These are phyloP conservation scores for Drosophila fungiperda DNA, from an alignment of 2,888 invertebrate genomes.

Conservation along the genomic window DNA sequence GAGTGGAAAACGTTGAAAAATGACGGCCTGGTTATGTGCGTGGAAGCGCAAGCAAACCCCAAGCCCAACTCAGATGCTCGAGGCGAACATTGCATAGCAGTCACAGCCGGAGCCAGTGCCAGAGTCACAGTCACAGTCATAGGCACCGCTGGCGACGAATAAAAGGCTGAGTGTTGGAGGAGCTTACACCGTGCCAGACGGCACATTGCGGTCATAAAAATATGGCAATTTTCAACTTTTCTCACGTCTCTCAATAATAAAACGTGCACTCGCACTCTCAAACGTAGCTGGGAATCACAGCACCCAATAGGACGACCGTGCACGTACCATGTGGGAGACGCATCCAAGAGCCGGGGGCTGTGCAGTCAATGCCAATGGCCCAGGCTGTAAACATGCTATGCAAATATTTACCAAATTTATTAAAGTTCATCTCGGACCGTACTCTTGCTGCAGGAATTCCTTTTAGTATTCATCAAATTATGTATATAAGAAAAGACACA, in stretches of 20 bases:
- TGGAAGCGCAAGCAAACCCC: constrained; percentile 37
- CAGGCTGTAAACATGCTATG: constrained; percentile 66
- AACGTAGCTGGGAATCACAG: constrained; percentile 59
- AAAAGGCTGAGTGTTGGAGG: not conserved
- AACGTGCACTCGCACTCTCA: constrained; percentile 67
- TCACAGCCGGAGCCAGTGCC: constrained; percentile 6
- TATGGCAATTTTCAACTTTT: constrained; percentile 73
- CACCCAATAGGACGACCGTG: constrained; percentile 55
- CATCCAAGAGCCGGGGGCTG: constrained; percentile 15
- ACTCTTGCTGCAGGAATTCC: constrained; percentile 20
- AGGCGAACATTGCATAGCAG: constrained; percentile 47
- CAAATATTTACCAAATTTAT: constrained; percentile 73
- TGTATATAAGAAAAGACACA: constrained; percentile 11
- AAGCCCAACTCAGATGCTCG: constrained; percentile 17
- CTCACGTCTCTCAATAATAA: constrained; percentile 72
- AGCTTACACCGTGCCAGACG: constrained; percentile 49
- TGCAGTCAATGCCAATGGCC: constrained; percentile 50
- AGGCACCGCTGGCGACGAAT: not conserved
- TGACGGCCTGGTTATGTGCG: constrained; percentile 65
- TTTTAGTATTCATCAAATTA: constrained; percentile 45
- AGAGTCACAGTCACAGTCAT: not conserved
- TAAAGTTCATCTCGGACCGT: constrained; percentile 63
- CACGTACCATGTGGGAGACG: constrained; percentile 53
- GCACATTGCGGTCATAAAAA: constrained; percentile 75
- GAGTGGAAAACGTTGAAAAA: constrained; percentile 72